Conservation (phyloP, 2,888 invertebrate species). For the Darwinula stevensoni region DNA sequence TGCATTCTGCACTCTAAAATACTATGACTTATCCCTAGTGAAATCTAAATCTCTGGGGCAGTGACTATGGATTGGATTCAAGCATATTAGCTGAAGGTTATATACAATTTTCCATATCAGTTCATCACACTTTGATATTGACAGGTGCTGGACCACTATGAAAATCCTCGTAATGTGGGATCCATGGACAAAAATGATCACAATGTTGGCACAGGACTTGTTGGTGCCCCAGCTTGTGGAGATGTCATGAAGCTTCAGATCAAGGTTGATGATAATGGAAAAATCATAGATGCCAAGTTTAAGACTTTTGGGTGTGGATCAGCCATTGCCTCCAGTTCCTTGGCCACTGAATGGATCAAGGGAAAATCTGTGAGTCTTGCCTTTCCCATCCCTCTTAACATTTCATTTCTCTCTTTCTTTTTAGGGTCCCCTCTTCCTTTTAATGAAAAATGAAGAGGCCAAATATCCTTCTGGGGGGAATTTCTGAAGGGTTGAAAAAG, state of each 20-base stretch:
- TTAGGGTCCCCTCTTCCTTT: background rate
- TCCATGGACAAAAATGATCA: slow-evolving; percentile 77
- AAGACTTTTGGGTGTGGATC: slow-evolving; percentile 99
- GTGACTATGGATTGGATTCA: too few relatives aligned
- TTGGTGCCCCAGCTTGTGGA: slow-evolving; percentile 96
- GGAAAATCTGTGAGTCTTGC: slow-evolving; percentile 37
- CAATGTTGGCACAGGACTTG: slow-evolving; percentile 84
- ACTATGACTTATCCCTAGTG: too few relatives aligned
- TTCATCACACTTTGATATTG: too few relatives aligned
- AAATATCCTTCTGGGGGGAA: too few relatives aligned
- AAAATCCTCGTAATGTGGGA: slow-evolving; percentile 95
- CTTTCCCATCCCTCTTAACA: background rate
- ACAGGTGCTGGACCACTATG: slow-evolving; percentile 96
- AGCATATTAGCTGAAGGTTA: too few relatives aligned
- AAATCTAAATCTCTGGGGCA: too few relatives aligned
- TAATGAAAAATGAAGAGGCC: too few relatives aligned
- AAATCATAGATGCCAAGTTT: slow-evolving; percentile 93
- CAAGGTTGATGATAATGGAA: slow-evolving; percentile 68
- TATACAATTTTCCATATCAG: too few relatives aligned
- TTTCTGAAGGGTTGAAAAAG: too few relatives aligned
- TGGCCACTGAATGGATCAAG: slow-evolving; percentile 89
- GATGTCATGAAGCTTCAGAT: slow-evolving; percentile 99
- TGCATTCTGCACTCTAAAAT: too few relatives aligned
- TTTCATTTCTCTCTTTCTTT: slow-evolving; percentile 1
- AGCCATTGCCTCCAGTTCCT: slow-evolving; percentile 89